These are phyloP conservation scores for Bombus sibiricus DNA, from an alignment of 1,140 invertebrate species.

Conservation along the genomic window DNA sequence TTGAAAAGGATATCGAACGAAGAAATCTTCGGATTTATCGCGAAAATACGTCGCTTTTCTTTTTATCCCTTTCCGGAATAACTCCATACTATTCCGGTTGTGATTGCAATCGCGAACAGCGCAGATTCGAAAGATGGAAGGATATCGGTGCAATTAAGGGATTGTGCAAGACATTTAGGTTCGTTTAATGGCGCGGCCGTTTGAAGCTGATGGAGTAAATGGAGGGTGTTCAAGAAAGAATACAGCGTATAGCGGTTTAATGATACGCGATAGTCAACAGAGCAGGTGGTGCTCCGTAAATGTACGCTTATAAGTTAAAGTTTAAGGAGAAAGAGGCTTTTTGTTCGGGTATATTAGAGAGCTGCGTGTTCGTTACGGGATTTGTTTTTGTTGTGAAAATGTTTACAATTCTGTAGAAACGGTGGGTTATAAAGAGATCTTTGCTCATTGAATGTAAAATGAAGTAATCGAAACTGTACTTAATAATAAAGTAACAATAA, in stretches of 20 bases:
- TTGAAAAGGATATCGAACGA: too few relatives aligned
- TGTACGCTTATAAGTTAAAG: neutral
- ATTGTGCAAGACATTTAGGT: neutral
- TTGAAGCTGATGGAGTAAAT: neutral
- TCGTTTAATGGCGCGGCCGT: neutral
- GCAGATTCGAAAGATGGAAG: neutral
- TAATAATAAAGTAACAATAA: too few relatives aligned
- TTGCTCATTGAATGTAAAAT: neutral
- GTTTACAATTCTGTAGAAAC: neutral
- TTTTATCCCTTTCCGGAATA: too few relatives aligned
- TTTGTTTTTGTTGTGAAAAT: neutral
- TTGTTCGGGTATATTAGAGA: neutral
- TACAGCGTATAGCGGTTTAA: neutral
- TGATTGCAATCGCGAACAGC: neutral
- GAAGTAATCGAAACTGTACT: neutral
- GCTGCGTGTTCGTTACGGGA: neutral
- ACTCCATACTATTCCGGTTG: neutral
- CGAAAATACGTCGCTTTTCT: too few relatives aligned
- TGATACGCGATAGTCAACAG: neutral
- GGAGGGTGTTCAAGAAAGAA: neutral
- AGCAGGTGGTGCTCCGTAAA: neutral
- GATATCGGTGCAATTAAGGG: neutral
- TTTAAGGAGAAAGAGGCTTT: neutral
- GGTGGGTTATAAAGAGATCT: neutral
- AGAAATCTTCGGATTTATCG: too few relatives aligned